Conservation (phyloP, 2,888 invertebrate species). For the Agrotis ipsilon region DNA sequence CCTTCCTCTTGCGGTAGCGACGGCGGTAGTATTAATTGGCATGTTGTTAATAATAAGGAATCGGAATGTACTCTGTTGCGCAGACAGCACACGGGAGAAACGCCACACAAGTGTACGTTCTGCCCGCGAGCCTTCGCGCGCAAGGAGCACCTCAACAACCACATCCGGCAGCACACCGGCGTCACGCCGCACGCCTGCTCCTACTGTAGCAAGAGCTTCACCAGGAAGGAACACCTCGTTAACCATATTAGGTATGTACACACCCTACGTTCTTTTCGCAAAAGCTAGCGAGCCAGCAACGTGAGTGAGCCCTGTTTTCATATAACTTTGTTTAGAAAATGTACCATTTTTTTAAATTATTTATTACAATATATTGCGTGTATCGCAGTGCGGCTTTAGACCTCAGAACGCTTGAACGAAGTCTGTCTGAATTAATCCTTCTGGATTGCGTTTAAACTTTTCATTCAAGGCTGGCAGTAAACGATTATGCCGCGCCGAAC, state of each 20-base stretch:
- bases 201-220: constrained; percentile 93
- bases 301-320: neutral
- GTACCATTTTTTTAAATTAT: neutral
- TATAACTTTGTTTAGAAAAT: constrained; percentile 12
- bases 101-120: constrained; percentile 94
- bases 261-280: neutral
- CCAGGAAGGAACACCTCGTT: constrained; percentile 93
- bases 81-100: constrained; percentile 95
- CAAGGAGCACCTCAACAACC: constrained; percentile 97
- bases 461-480: constrained; percentile 29
- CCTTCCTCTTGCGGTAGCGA: constrained; percentile 50
- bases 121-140: constrained; percentile 92
- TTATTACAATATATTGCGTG: neutral
- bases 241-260: constrained; percentile 90
- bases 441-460: constrained; percentile 15
- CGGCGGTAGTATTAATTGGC: constrained; percentile 45
- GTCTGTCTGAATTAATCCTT: constrained; percentile 45
- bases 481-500: constrained; percentile 12
- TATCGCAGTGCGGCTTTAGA: constrained; percentile 16
- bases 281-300: constrained; percentile 8
- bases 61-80: constrained; percentile 89
- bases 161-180: constrained; percentile 94
- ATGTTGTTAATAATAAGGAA: constrained; percentile 71
- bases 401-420: constrained; percentile 52
- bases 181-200: constrained; percentile 94